These are phyloP conservation scores for Barypeithes pellucidus DNA, from an alignment of 2,888 invertebrate genomes.

Conservation along the genomic window DNA sequence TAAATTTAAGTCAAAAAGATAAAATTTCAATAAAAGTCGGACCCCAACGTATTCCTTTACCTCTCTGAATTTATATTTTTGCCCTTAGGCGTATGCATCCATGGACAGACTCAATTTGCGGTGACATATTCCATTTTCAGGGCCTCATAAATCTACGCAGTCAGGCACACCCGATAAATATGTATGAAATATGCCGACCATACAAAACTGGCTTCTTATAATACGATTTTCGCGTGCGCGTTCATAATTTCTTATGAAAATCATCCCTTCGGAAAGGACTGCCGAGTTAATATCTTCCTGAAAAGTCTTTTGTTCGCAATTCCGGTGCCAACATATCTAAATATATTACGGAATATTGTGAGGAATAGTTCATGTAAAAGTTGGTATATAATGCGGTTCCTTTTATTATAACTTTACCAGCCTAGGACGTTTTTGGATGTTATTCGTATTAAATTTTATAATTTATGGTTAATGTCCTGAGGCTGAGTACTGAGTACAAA, in stretches of 20 bases:
- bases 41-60: conserved; percentile 2
- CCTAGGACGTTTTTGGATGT: no score
- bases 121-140: conserved; percentile 65
- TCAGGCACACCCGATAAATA: conserved; percentile 65
- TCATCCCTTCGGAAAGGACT: conserved; percentile 51
- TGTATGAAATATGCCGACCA: conserved; percentile 65
- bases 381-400: neutral
- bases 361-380: conserved; percentile 10
- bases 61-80: conserved; percentile 18
- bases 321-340: conserved; percentile 33
- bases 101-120: conserved; percentile 63
- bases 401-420: no score
- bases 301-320: conserved; percentile 24
- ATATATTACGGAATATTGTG: conserved; percentile 32
- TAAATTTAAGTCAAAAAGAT: neutral
- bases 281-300: conserved; percentile 39
- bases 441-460: no score
- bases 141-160: conserved; percentile 61
- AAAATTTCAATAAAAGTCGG: conserved; percentile 3
- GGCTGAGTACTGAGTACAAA: no score
- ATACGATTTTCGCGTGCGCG: conserved; percentile 59
- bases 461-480: no score
- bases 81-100: conserved; percentile 48
- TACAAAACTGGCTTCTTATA: conserved; percentile 60
- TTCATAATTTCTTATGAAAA: conserved; percentile 59